Base-by-base conservation (phyloP, 2,888 invertebrate genomes). In the Meta bourneti region DNA sequence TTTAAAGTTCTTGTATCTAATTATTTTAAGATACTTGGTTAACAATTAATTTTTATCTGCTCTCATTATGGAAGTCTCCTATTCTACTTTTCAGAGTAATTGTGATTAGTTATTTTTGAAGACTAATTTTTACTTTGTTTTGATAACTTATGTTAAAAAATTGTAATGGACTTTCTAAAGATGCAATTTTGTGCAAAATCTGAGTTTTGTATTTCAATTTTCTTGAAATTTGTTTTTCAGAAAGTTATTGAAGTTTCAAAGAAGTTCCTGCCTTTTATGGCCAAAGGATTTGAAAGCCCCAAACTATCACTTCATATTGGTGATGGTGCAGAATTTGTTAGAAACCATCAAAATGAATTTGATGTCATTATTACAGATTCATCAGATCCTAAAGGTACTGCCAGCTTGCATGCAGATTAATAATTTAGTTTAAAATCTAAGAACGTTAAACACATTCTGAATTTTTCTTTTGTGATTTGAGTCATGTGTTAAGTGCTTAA, bases 291-390 rank as follows among this genome's bases (percentile, higher is more conserved):
- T 94, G 96, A 96, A 1, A 97, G 97, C 94, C 96, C 97, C 0
- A 99, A 99, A 95, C 95, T 99, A 34, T 96, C 96, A 0, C 95
- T 99, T 0, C 96, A 97, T 94, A 97, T 99, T 74, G 97, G 97
- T 0, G 99, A 99, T 95, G 99, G 99, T 0, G 98, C 98, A 94
- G 97, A 98, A 94, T 99, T 98, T 95, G 97, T 99, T 96, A 97
- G 97, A 94, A 96, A 97, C 84, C 95, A 98, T 94, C 96, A 96
- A 90, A 96, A 96, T 72, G 97, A 97, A 95, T 99, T 98, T 95
- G 99, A 99, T 95, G 98, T 99, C 75, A 98, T 99, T 93, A 99
- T 99, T 89, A 99, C 99, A 0, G 99, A 99, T 95, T 99, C 99
- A 93, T 98, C 99, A 72, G 99, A 99, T 95, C 99, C 99, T 0